phyloP scores from a whole-genome alignment of 1,140 invertebrate species.

The Rhyacophila brunnea region DNA sequence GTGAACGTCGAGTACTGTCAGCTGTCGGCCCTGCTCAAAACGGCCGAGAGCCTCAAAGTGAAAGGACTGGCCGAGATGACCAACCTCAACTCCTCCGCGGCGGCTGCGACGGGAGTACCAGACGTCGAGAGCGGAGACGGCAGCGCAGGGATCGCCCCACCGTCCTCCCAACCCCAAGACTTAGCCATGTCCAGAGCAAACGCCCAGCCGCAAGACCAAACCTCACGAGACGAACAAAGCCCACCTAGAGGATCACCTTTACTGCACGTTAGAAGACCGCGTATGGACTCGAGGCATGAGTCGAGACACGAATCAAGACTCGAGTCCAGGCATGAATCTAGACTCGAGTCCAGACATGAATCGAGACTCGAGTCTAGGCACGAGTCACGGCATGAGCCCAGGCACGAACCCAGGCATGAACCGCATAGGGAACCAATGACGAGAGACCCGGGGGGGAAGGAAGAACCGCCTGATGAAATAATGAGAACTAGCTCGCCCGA shows the following conservation, averaged over 20 bases:
- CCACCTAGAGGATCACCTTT: conserved; percentile 52
- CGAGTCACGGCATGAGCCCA: conserved; percentile 43
- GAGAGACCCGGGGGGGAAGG: conserved; percentile 40
- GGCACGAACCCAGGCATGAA: conserved; percentile 40
- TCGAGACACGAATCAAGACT: conserved; percentile 40
- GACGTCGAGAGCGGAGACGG: conserved; percentile 25
- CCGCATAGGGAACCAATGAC: conserved; percentile 39
- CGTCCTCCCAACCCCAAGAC: conserved; percentile 29
- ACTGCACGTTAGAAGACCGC: conserved; percentile 44
- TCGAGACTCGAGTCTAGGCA: conserved; percentile 42
- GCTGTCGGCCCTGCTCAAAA: conserved; percentile 85
- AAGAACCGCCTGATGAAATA: conserved; percentile 53
- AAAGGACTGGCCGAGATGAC: conserved; percentile 92
- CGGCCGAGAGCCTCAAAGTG: conserved; percentile 88
- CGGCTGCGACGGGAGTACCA: not conserved
- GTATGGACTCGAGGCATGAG: conserved; percentile 30
- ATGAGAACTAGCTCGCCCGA: conserved; percentile 51
- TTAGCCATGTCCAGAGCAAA: conserved; percentile 28
- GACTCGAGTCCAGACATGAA: conserved; percentile 39
- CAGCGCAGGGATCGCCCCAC: conserved; percentile 10
- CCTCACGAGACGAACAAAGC: conserved; percentile 45
- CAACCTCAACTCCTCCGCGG: conserved; percentile 64
- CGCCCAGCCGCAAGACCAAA: conserved; percentile 33
- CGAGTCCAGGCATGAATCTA: conserved; percentile 40
- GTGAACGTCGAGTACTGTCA: conserved; percentile 93